phyloP scores from a whole-genome alignment of 2,888 invertebrate species.

The Chymomyza amoena region DNA sequence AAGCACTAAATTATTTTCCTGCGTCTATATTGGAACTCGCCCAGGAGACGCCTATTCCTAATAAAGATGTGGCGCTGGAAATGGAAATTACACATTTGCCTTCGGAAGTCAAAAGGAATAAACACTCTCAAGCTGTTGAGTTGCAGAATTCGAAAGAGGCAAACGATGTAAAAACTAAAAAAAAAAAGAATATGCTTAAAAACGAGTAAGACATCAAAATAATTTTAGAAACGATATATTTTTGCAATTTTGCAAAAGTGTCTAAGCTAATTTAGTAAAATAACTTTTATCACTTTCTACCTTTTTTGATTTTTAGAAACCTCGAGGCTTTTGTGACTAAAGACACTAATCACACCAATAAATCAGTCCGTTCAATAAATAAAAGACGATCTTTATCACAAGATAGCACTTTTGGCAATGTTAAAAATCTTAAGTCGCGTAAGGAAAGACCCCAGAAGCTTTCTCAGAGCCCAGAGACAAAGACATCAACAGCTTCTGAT shows the following conservation, averaged over 20 bases:
- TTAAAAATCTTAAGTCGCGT: neutral
- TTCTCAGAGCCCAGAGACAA: neutral
- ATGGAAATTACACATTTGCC: constrained; percentile 32
- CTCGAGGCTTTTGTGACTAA: neutral
- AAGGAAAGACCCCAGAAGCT: neutral
- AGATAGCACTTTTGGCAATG: neutral
- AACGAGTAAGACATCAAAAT: neutral
- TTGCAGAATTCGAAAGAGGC: neutral
- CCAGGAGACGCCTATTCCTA: neutral
- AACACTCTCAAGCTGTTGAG: neutral
- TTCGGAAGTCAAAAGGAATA: constrained; percentile 12
- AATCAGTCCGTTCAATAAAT: neutral
- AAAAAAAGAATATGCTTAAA: neutral
- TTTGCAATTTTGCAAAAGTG: no score
- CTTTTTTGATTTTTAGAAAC: neutral
- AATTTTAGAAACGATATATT: neutral
- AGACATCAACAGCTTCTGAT: neutral
- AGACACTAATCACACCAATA: neutral
- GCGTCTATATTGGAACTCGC: no score
- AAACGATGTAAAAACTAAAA: constrained; percentile 11
- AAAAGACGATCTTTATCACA: neutral
- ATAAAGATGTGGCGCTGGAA: constrained; percentile 15
- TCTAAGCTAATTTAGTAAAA: no score
- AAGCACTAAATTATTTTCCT: constrained; percentile 4
- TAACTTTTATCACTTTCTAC: no score